Evolutionary conservation across 2,113 vertebrate genomes (phyloP), one percentile per base, ranked within the genome.

Genomic region (Rhombomys opimus): DNA sequence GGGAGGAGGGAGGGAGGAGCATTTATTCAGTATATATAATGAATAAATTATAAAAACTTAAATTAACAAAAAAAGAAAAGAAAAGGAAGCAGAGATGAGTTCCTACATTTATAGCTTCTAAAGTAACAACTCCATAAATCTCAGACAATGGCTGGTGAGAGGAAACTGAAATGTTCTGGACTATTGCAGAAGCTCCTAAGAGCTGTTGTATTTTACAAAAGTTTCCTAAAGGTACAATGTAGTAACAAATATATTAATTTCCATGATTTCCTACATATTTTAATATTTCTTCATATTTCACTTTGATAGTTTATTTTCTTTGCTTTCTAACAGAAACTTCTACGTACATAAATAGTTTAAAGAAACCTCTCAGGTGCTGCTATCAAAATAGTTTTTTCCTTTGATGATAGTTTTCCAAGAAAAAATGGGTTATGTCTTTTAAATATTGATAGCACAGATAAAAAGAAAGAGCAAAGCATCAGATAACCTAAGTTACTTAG

Each of bases 281-380:
- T 57, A 67, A 22, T 93, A 67, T 18, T 18, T 65, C 38, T 85
- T 86, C n/a, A 80, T 88, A 81, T 70, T 82, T 94, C 65, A 90
- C 13, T 72, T 92, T 82, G 20, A 77, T 82, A 50, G 25, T 38
- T 38, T 46, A 46, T 82, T 82, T 41, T 59, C 14, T 76, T 80
- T 86, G 80, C 57, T 88, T 91, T 52, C n/a, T 88, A 46, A 72
- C 7, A 87, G 61, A 96, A 65, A 59, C 30, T 68, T 81, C 14
- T 76, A 96, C 13, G n/a, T 77, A 84, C 7, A 87, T 90, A 92
- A 87, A 92, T 41, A 94, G 23, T 90, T 95, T 90, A 96, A 93
- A 93, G 54, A 87, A 65, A 84, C 78, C 17, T 41, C 41, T 82
- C 35, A 72, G 75, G 65, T 75, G 80, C 22, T 32, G 52, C 59